phyloP scores from a whole-genome alignment of 2,113 vertebrate species.

The Malurus cyaneus region DNA sequence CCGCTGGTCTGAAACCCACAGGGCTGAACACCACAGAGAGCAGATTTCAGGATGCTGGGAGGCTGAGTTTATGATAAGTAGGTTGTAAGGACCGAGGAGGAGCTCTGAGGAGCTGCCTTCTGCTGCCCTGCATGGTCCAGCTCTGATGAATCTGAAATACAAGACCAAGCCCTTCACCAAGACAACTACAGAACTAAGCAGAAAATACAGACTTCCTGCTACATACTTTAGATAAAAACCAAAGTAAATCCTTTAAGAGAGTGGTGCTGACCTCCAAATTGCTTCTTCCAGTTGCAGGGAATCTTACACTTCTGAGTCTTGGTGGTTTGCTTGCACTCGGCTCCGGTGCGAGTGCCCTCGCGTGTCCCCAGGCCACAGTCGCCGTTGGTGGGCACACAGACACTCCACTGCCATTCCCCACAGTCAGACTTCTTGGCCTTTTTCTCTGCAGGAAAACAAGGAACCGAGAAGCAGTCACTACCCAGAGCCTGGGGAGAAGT shows the following conservation, averaged over 20 bases:
- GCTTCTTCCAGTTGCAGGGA: slow-evolving; percentile 99
- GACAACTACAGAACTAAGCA: neutral
- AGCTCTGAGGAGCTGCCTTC: neutral
- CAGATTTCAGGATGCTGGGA: neutral
- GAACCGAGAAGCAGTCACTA: neutral
- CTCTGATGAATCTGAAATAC: neutral
- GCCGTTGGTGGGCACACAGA: slow-evolving; percentile 90
- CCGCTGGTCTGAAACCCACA: no score
- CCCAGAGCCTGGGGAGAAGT: neutral
- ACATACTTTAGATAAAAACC: neutral
- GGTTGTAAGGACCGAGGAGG: neutral
- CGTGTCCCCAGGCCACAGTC: slow-evolving; percentile 95
- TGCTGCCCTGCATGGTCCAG: neutral
- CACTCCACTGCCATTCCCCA: slow-evolving; percentile 97
- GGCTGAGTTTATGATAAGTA: neutral
- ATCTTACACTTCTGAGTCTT: slow-evolving; percentile 99
- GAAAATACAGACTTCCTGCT: neutral
- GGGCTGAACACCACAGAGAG: neutral
- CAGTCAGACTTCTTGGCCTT: slow-evolving; percentile 94
- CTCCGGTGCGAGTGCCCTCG: slow-evolving; percentile 89
- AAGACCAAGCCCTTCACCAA: neutral
- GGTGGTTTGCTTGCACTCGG: slow-evolving; percentile 92
- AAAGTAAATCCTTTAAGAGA: neutral
- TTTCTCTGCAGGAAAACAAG: slow-evolving; percentile 79
- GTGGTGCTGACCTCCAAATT: slow-evolving; percentile 86